Evolutionary conservation across 2,888 invertebrate species (phyloP), one percentile per base, ranked within the genome.

Genomic region (Acanthoscelides obtectus): DNA sequence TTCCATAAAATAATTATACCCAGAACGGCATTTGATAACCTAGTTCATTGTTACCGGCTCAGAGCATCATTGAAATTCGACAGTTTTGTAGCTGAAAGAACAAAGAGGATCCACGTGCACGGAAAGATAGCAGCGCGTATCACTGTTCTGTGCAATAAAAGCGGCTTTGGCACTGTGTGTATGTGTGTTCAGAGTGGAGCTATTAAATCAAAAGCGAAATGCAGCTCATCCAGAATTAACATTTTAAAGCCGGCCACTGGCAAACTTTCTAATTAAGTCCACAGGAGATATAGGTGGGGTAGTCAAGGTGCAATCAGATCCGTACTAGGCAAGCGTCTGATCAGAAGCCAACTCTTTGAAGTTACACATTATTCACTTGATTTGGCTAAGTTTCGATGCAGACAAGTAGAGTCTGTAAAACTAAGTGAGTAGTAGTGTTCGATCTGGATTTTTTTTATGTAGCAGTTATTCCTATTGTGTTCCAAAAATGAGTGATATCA

Each of bases 221-320:
- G 22, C 20, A 22, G 66, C 66, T 66, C 22, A 66, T 66, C 66
- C 66, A 66, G 66, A 66, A 66, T 66, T 66, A 66, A 66, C 66
- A 66, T 66, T 66, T 66, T 21, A 66, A 66, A 66, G 66, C 66
- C 66, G 66, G 66, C 19, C 66, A 45, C 12, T 6, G 66, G 22
- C 66, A 66, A 66, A 66, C 21, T 66, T 66, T 66, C 66, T 66
- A 66, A 66, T 66, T 66, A 66, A 66, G 20, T 66, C 66, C 45
- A 45, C 17, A 12, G 45, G 45, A 45, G 45, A 45, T 6, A 12
- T 45, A 12, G 17, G 45, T 12, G 45, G 45, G 45, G 45, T 45
- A 45, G 6, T 45, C 12, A 45, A 45, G 45, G 45, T 45, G 45
- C 5, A 12, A 45, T 12, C 45, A 45, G 45, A 45, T 12, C 45